Evolutionary conservation across 2,113 vertebrate species (phyloP).

Genomic region (Coturnix japonica): DNA sequence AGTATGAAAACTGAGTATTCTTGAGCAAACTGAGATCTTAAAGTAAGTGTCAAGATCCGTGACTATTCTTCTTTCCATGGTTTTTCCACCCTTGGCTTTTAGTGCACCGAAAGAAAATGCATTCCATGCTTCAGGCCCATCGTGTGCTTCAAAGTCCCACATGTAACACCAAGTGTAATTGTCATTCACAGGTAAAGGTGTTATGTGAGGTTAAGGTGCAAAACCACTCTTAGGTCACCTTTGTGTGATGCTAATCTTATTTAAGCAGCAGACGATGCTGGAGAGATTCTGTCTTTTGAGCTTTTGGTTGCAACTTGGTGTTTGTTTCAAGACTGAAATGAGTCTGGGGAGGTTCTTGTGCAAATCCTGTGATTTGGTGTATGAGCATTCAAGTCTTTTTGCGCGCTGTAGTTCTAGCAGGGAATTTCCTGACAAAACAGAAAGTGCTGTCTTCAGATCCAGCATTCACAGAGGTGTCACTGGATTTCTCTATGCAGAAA

Average conservation of each 20-base stretch:
- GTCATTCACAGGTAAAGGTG: background rate
- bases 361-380: background rate
- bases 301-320: background rate
- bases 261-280: background rate
- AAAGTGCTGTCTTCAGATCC: background rate
- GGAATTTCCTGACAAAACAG: background rate
- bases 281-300: background rate
- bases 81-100: background rate
- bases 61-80: fast-evolving
- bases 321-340: background rate
- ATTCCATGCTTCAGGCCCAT: background rate
- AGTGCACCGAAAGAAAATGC: background rate
- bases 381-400: background rate
- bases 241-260: background rate
- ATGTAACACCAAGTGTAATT: background rate
- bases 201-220: background rate
- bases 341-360: background rate
- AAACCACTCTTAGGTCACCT: background rate
- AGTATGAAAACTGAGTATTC: background rate
- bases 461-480: background rate
- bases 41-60: background rate
- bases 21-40: background rate
- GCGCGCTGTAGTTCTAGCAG: background rate
- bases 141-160: background rate
- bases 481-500: too few relatives aligned